Base-by-base conservation (phyloP, 2,888 invertebrate genomes). In the Ectobius pallidus region DNA sequence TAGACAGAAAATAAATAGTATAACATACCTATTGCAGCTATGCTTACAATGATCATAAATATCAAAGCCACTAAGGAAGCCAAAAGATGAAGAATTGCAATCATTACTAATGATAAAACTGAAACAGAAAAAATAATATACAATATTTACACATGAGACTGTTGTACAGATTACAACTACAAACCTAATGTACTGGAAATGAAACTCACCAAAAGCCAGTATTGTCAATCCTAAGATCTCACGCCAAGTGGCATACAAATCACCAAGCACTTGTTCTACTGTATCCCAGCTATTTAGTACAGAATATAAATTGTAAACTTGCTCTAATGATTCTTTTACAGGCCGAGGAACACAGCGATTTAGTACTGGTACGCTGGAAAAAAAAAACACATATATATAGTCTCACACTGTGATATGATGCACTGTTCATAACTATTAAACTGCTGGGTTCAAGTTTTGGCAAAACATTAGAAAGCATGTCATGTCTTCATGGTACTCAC, bases 261-360 rank as follows among this genome's bases (percentile, higher is more conserved):
- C 97, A 67, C 92, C 91, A 42, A 96, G 85, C 81, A 96, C 90
- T 84, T 96, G 94, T 83, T 96, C 94, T 78, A 95, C 88, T 39
- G 92, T 89, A 81, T 95, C 95, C 91, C 95, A 94, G 78, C 91
- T 92, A 81, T 97, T 96, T 58, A 97, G 86, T 78, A 93, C 85
- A 4, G 89, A 90, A 83, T 95, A 94, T 78, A 96, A 88, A 81
- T 92, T 91, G 74, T 91, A 86, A 30, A 92, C 85, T 76, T 87
- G 86, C 46, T 86, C 84, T 0, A 90, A 87, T 11, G 91, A 83
- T 70, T 92, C 90, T 77, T 88, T 87, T 9, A 92, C 86, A 55
- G 89, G 86, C 79, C 88, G 88, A 4, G 97, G 97, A 77, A 97
- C 89, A 83, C 97, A 97, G 73, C 97, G 89, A 82, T 96, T 94